These are phyloP conservation scores for Prolemur simus DNA, from an alignment of 2,113 vertebrate species.

Conservation along the genomic window DNA sequence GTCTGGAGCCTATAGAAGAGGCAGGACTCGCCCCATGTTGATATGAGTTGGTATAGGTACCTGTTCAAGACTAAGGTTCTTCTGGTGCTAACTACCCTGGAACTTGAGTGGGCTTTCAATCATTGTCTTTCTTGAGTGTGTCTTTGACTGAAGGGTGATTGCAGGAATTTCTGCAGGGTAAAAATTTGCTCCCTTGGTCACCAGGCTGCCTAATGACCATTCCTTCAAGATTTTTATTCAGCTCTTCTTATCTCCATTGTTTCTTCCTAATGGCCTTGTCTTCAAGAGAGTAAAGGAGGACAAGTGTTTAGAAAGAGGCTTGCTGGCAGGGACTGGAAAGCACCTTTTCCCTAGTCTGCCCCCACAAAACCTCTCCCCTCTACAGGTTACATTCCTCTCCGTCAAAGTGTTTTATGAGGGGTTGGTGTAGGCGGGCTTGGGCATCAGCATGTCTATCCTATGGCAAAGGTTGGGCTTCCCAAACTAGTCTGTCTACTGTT, in stretches of 20 bases:
- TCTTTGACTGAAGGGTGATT: not conserved
- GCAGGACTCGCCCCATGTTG: not conserved
- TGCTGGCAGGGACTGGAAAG: not conserved
- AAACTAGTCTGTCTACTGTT: not conserved
- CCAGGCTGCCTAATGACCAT: slow-evolving; percentile 15
- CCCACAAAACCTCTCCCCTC: not conserved
- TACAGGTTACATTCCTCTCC: slow-evolving; percentile 19
- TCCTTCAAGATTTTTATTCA: slow-evolving; percentile 18
- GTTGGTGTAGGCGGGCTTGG: accelerated
- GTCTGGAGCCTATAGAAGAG: not conserved
- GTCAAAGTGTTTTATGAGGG: not conserved
- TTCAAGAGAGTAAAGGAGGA: not conserved
- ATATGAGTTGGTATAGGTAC: not conserved
- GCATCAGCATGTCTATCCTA: not conserved
- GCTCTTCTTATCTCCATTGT: not conserved
- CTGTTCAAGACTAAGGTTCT: not conserved
- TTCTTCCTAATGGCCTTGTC: slow-evolving; percentile 13
- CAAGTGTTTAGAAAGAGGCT: not conserved
- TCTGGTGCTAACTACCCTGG: not conserved
- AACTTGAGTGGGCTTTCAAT: not conserved
- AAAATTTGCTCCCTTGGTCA: slow-evolving; percentile 27
- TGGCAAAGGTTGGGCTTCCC: not conserved
- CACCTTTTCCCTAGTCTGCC: not conserved
- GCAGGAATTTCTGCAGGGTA: not conserved
- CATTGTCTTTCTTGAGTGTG: slow-evolving; percentile 13